A percentile compares a stretch with the other conserved stretches of the same genome.
phyloP scores from a whole-genome alignment of 2,113 vertebrate genomes.

The Bos javanicus region DNA sequence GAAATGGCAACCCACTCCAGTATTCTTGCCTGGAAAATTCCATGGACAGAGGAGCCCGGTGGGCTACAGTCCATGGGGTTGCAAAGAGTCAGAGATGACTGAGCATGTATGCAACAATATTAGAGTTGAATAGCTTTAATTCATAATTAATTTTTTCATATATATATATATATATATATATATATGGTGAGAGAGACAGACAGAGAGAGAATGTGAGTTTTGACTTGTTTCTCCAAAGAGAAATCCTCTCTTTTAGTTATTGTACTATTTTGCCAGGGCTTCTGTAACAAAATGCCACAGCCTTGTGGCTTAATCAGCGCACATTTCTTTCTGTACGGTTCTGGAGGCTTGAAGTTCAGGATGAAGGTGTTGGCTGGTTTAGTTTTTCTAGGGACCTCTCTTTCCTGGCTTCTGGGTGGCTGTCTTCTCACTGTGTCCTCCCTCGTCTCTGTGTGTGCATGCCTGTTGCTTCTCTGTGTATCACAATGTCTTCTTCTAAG shows the following conservation, averaged over 20 bases:
- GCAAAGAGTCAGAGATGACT: not conserved
- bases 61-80: not conserved
- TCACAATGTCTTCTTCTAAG: not conserved
- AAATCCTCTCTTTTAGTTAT: not conserved
- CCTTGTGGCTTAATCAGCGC: accelerated
- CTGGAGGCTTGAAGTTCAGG: not conserved
- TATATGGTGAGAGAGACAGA: not conserved
- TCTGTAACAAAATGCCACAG: accelerated
- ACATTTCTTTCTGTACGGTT: not conserved
- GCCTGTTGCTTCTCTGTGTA: not conserved
- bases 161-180: not conserved
- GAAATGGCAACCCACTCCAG: not conserved
- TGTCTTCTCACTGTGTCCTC: not conserved
- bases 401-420: not conserved
- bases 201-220: not conserved
- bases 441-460: accelerated
- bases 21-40: not conserved
- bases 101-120: not conserved
- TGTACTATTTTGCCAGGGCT: not conserved
- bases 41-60: not conserved
- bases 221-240: not conserved
- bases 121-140: not conserved
- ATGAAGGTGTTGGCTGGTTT: not conserved
- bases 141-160: not conserved
- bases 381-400: not conserved